phyloP scores from a whole-genome alignment of 2,113 vertebrate genomes.

The Proterorhinus semilunaris region DNA sequence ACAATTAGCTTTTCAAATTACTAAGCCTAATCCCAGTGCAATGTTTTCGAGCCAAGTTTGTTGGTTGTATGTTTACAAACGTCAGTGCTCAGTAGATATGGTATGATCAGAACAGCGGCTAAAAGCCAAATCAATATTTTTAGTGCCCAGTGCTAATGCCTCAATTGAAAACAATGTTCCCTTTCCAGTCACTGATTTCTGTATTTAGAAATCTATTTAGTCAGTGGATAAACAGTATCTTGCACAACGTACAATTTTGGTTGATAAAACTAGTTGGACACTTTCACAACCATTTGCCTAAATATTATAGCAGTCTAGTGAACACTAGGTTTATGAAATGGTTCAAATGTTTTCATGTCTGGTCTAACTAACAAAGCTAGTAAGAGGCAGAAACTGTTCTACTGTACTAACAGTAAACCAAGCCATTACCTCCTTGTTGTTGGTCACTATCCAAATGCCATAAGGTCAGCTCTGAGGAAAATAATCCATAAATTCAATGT shows the following conservation, averaged over 20 bases:
- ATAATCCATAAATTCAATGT: slow-evolving; percentile 43
- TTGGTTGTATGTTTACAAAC: neutral
- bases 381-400: neutral
- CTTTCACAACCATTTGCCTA: too few species aligned
- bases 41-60: slow-evolving; percentile 17
- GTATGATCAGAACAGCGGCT: neutral
- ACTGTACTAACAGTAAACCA: neutral
- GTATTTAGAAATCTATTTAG: neutral
- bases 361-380: neutral
- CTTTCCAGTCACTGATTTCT: neutral
- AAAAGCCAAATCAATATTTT: neutral
- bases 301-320: too few species aligned
- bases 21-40: slow-evolving; percentile 6
- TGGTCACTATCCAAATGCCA: slow-evolving; percentile 39
- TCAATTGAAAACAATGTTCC: neutral
- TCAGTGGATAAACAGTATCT: neutral
- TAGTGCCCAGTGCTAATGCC: neutral
- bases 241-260: too few species aligned
- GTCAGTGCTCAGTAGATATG: neutral
- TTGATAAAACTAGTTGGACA: too few species aligned
- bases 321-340: neutral
- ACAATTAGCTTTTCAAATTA: slow-evolving; percentile 62
- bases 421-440: slow-evolving; percentile 42
- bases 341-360: neutral
- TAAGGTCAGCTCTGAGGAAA: slow-evolving; percentile 1